Percentiles rank a stretch among this genome's conserved stretches.
These are phyloP conservation scores for Paraescarpia echinospica DNA, from an alignment of 1,140 invertebrate genomes.

Conservation along the genomic window DNA sequence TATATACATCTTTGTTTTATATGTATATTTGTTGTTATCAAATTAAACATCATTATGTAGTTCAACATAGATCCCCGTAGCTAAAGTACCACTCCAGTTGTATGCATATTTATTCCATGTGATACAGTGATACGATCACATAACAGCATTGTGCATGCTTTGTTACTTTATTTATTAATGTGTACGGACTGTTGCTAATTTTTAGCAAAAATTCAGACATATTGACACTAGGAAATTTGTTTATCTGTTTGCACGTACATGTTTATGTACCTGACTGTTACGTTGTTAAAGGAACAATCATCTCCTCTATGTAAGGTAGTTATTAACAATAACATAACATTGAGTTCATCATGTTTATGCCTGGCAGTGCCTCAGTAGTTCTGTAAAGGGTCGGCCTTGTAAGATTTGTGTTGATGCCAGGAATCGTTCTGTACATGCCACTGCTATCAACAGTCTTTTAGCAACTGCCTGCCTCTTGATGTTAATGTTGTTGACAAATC, in stretches of 20 bases:
- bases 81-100: not conserved
- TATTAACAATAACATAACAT: not conserved
- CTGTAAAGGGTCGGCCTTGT: not conserved
- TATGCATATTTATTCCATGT: conserved; percentile 6
- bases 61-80: not conserved
- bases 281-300: not conserved
- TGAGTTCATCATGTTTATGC: not conserved
- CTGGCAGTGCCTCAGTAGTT: not conserved
- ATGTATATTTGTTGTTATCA: not conserved
- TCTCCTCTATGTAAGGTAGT: not conserved
- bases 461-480: not conserved
- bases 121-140: not conserved
- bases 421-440: not conserved
- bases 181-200: not conserved
- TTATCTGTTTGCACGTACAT: not conserved
- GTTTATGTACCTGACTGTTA: not conserved
- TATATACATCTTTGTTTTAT: conserved; percentile 2
- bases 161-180: not conserved
- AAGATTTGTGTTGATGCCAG: not conserved
- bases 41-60: not conserved
- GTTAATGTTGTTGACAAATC: not conserved
- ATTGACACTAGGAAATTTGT: not conserved
- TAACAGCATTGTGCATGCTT: not conserved
- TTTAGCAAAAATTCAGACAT: not conserved
- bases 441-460: not conserved